Conservation (phyloP, 1,140 invertebrate genomes). For the Drosophila kikkawai region DNA sequence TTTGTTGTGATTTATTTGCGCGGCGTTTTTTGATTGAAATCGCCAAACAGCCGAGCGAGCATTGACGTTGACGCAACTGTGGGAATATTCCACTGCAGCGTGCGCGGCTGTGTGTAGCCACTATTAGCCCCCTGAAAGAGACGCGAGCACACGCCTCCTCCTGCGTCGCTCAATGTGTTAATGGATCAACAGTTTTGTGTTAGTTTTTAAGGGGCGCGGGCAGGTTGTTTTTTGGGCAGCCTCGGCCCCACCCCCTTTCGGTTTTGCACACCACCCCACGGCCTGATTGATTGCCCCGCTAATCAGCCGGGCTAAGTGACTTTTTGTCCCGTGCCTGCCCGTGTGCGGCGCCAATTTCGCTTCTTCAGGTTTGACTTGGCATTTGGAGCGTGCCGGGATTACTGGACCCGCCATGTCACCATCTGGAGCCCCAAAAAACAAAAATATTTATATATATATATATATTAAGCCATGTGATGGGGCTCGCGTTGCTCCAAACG, state of each 20-base stretch:
- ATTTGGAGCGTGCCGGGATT: conserved; percentile 56
- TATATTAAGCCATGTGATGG: conserved; percentile 34
- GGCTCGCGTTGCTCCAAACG: conserved; percentile 67
- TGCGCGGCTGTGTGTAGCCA: conserved; percentile 52
- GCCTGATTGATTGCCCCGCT: conserved; percentile 60
- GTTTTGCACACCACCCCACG: conserved; percentile 18
- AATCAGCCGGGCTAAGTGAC: conserved; percentile 57
- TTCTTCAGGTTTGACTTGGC: conserved; percentile 11
- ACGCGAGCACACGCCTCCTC: conserved; percentile 52
- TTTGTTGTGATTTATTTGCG: conserved; percentile 73
- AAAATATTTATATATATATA: neutral
- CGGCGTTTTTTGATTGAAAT: conserved; percentile 71
- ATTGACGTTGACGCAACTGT: conserved; percentile 71
- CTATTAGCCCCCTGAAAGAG: conserved; percentile 2
- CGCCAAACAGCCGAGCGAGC: conserved; percentile 28
- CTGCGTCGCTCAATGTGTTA: conserved; percentile 61
- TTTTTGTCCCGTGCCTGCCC: conserved; percentile 55
- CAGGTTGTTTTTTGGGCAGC: conserved; percentile 59
- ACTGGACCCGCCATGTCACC: conserved; percentile 16
- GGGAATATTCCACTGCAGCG: conserved; percentile 79
- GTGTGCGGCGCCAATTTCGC: conserved; percentile 55
- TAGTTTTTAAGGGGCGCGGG: conserved; percentile 43
- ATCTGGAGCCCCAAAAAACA: neutral
- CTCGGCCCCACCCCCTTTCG: conserved; percentile 30
- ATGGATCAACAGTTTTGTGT: conserved; percentile 74